Evolutionary conservation across 2,113 vertebrate species (phyloP), one percentile per base, ranked within the genome.

Genomic region (Alexandromys fortis): DNA sequence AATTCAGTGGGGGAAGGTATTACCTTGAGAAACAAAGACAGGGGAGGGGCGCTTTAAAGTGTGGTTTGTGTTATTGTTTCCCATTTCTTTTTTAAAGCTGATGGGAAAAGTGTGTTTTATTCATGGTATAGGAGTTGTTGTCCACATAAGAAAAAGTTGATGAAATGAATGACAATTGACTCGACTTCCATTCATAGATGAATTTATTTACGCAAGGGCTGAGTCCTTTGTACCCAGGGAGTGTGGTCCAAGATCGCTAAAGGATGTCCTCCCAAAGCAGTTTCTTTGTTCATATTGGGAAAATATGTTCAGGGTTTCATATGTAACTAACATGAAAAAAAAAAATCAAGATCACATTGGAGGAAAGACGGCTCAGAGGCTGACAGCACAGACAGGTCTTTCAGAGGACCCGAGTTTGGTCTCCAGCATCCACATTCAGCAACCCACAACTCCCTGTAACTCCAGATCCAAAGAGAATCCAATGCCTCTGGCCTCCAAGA

Each of bases 1-100:
- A 91, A 67, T 77, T 82, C 91, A n/a, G 38, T 89, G 8, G 9
- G 6, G 73, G 65, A 92, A 70, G 26, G 87, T 42, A 78, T 42
- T 85, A 52, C 13, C 4, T 63, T 61, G 33, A 72, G 68, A 61
- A 81, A 47, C 26, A 17, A 38, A 70, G 91, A 10, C 14, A 5
- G 52, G 11, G 86, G 79, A 8, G 52, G 19, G 82, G 87, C 0
- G 42, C 35, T 90, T 93, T 79, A 26, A 90, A 92, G 67, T 96
- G 55, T 42, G 68, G 77, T 42, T 55, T 78, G 0, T 9, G 5
- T 86, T 96, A 86, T 38, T 89, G 0, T 85, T 96, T 75, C 28
- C 42, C 68, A 16, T 70, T 95, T 93, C 83, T 45, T 30, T 30
- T 94, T 96, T 47, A 92, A 65, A 95, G 35, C 49, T 88, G 21